A percentile compares a stretch with the other conserved stretches of the same genome.
phyloP scores from a whole-genome alignment of 2,888 invertebrate species.

The Leucania comma region DNA sequence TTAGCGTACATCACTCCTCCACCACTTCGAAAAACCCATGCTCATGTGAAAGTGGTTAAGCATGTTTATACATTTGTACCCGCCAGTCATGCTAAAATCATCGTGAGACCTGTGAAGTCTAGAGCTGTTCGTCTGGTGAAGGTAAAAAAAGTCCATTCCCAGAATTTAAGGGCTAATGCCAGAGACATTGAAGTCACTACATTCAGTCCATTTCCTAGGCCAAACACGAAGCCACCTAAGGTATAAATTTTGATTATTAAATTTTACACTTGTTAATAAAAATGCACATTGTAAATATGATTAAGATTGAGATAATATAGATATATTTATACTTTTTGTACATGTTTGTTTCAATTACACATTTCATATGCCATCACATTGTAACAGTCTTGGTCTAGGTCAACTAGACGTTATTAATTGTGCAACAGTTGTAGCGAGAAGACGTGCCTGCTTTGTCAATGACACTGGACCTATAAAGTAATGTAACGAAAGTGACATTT shows the following conservation, averaged over 20 bases:
- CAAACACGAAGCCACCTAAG: conserved; percentile 79
- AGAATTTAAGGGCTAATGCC: conserved; percentile 69
- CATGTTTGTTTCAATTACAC: conserved; percentile 45
- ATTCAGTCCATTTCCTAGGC: conserved; percentile 75
- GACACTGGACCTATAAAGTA: conserved; percentile 50
- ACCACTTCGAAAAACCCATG: conserved; percentile 71
- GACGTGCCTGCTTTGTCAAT: conserved; percentile 59
- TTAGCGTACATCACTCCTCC: conserved; percentile 86
- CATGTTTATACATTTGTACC: conserved; percentile 82
- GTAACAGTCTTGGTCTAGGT: conserved; percentile 56
- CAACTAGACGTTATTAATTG: conserved; percentile 52
- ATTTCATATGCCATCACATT: conserved; percentile 29
- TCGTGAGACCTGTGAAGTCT: conserved; percentile 79
- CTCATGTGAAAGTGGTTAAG: conserved; percentile 75
- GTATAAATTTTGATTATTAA: conserved; percentile 65
- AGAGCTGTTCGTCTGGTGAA: conserved; percentile 71
- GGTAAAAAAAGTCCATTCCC: conserved; percentile 68
- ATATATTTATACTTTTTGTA: conserved; percentile 68
- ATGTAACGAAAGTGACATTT: conserved; percentile 65
- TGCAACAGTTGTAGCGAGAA: conserved; percentile 49
- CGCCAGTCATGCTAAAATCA: conserved; percentile 75
- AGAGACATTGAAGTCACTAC: conserved; percentile 83
- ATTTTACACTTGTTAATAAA: conserved; percentile 78
- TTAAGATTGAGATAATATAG: conserved; percentile 63
- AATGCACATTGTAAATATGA: conserved; percentile 75